A percentile compares a stretch with the other conserved stretches of the same genome.
Evolutionary conservation across 2,113 vertebrate genomes (phyloP).

Genomic region (Emydura subglobosa): DNA sequence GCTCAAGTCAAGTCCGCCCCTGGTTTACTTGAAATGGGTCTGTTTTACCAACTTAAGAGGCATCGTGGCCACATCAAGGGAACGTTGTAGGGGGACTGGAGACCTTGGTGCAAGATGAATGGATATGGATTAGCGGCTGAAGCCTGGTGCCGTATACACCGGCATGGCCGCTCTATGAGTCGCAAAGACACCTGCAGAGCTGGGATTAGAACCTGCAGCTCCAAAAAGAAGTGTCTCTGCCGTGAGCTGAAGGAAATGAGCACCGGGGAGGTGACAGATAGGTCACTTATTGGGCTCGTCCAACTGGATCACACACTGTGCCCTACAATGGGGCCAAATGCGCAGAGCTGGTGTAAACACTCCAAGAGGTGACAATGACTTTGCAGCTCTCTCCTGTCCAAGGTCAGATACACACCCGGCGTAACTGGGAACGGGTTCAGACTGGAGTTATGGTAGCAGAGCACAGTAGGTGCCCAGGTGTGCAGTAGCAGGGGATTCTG

Average conservation of each 20-base stretch:
- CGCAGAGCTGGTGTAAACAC: neutral
- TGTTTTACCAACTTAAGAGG: neutral
- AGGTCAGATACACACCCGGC: neutral
- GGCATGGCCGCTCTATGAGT: neutral
- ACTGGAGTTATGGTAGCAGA: neutral
- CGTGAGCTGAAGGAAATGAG: neutral
- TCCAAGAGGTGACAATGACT: neutral
- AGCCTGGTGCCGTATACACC: no score
- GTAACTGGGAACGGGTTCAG: neutral
- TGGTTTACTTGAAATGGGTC: slow-evolving; percentile 1
- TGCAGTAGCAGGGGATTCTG: neutral
- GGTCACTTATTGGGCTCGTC: neutral
- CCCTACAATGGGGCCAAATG: neutral
- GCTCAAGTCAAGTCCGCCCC: slow-evolving; percentile 40
- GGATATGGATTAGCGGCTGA: neutral
- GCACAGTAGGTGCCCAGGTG: no score
- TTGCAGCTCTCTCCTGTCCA: neutral
- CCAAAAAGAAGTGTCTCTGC: neutral
- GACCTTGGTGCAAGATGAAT: neutral
- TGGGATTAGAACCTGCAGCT: neutral
- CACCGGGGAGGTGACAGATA: neutral
- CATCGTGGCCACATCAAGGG: accelerated
- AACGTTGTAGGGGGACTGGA: neutral
- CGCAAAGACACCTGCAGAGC: neutral
- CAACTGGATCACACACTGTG: neutral